phyloP scores from a whole-genome alignment of 2,888 invertebrate genomes.

The Pinctada fucata region DNA sequence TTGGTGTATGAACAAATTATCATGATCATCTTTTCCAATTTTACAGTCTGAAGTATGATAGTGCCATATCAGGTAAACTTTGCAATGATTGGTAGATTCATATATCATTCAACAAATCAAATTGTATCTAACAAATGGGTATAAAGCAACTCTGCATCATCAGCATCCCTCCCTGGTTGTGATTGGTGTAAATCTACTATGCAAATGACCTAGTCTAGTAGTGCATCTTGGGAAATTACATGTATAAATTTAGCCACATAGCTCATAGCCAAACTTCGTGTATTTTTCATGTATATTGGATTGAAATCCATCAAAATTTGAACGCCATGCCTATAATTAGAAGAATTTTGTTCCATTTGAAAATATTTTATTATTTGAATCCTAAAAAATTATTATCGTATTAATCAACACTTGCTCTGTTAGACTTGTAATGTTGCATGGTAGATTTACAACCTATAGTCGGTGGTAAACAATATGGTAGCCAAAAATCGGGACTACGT shows the following conservation, averaged over 20 bases:
- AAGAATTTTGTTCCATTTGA: too few relatives aligned
- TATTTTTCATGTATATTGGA: too few relatives aligned
- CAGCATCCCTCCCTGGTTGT: neutral
- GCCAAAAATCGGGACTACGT: too few relatives aligned
- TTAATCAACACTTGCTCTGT: too few relatives aligned
- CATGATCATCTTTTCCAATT: neutral
- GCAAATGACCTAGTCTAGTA: neutral
- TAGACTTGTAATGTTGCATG: too few relatives aligned
- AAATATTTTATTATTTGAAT: too few relatives aligned
- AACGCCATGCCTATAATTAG: too few relatives aligned
- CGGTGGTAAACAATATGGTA: too few relatives aligned
- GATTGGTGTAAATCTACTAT: constrained; percentile 1
- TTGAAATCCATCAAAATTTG: too few relatives aligned
- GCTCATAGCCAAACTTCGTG: neutral
- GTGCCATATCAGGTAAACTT: constrained; percentile 1
- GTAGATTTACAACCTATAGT: too few relatives aligned
- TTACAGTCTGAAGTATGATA: neutral
- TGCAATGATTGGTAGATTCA: neutral
- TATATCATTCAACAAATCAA: neutral
- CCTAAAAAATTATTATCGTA: too few relatives aligned
- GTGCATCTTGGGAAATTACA: neutral
- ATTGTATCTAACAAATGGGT: neutral
- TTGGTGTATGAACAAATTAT: too few relatives aligned
- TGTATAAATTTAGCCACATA: neutral
- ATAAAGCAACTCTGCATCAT: neutral